Base-by-base conservation (phyloP, 2,797 vertebrate genomes). In the Acrocephalus scirpaceus region DNA sequence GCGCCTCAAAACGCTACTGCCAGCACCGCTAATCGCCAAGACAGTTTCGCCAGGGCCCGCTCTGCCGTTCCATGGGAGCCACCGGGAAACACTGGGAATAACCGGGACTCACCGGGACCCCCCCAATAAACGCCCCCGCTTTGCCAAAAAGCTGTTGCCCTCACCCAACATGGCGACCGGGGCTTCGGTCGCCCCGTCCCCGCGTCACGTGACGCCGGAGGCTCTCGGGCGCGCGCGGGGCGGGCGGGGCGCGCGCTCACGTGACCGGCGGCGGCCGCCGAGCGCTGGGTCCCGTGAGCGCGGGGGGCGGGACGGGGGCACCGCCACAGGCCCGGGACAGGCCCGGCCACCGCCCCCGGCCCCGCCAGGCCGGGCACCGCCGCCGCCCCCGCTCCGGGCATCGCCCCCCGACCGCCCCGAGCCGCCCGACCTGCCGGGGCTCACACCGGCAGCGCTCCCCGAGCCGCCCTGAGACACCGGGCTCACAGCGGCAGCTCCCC, bases 11-110 rank as follows among this genome's bases (percentile, higher is more conserved):
- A 0, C 0, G 0, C 4, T 13, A 0, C 1, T 6, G 0, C 3
- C 2, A 0, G 1, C 10, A 4, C 22, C 1, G 5, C 17, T 32
- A 2, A 12, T 2, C 0, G 11, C 7, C 2, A 0, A 1, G 3
- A 0, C 0, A 0, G 2, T 1, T 7, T 2, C 3, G 1, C 1
- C 1, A 2, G 3, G 0, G 1, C 2, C 1, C 1, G 2, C 1
- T 8, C 20, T 0, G 12, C 15, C 1, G 17, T 14, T 16, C 20
- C 8, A 5, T 3, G 30, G 8, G 13, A 26, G 3, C 3, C 11
- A 7, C 34, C 8, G 5, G 11, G 11, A 75, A 12, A 1, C 25
- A 30, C 14, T 26, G 22, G 38, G 26, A 51, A 4, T 3, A 2
- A 1, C 8, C 38, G 4, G 3, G 26, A 36, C 20, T 20, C 42